Base-by-base conservation (phyloP, 2,888 invertebrate genomes). In the Habrosyne pyritoides region DNA sequence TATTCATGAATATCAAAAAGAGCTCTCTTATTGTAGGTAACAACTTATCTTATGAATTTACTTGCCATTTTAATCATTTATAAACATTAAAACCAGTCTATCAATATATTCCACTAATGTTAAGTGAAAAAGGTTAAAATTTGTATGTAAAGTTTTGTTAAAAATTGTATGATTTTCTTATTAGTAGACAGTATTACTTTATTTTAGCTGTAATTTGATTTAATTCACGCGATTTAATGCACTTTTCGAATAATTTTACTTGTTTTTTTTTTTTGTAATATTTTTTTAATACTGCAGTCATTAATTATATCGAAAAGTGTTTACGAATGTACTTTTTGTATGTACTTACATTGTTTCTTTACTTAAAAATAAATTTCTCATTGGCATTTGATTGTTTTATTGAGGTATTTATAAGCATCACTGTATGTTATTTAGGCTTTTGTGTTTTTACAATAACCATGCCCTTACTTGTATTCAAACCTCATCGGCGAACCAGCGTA, bases 271-370 rank as follows among this genome's bases (percentile, higher is more conserved):
- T 71, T 71, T 73, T 68, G 74, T 73, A 72, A 67, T 73, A 72
- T 81, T 71, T 61, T 67, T 62, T 65, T 55, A 64, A 59, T 64
- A 61, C 61, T 71, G 66, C 14, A 42, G 14, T 42, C 14, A 42
- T 18, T 42, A 42, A 14, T 42, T 42, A 18, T 42, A 21, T 50
- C 50, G 50, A 26, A 48, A 24, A 50, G 28, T 28, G 50, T 49
- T 22, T 82, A 79, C 75, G 62, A 73, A 69, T 82, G 75, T 83
- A 81, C 71, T 82, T 84, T 86, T 85, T 81, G 77, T 83, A 84
- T 84, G 83, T 90, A 91, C 87, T 89, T 90, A 90, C 78, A 75
- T 79, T 81, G 81, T 86, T 87, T 82, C 79, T 82, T 69, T 82
- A 79, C 75, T 83, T 84, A 77, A 73, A 80, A 86, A 83, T 86